Conservation (phyloP, 2,888 invertebrate species). For the Drosophila flavopinicola region DNA sequence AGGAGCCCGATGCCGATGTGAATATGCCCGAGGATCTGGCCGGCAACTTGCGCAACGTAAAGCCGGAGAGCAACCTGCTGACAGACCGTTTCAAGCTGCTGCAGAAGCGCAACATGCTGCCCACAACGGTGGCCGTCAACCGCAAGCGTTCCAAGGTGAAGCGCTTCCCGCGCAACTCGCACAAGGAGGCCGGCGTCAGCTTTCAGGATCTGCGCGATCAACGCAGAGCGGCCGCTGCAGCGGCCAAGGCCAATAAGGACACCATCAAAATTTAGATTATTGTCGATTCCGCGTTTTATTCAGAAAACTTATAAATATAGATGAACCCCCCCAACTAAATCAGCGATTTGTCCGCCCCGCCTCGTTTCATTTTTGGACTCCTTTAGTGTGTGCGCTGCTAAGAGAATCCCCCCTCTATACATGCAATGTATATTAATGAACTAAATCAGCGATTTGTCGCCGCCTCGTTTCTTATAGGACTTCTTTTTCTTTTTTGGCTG, state of each 20-base stretch:
- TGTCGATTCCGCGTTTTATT: slow-evolving; percentile 20
- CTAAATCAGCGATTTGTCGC: slow-evolving; percentile 44
- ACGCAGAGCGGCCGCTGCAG: slow-evolving; percentile 50
- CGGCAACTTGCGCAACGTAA: slow-evolving; percentile 90
- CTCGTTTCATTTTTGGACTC: no score
- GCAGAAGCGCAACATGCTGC: slow-evolving; percentile 95
- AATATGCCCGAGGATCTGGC: slow-evolving; percentile 87
- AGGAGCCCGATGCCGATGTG: slow-evolving; percentile 89
- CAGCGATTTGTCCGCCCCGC: no score
- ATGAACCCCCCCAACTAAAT: neutral
- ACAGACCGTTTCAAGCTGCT: slow-evolving; percentile 93
- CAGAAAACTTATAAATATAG: slow-evolving; percentile 36
- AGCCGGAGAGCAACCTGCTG: slow-evolving; percentile 90
- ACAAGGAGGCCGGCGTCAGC: slow-evolving; percentile 82
- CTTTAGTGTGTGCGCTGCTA: neutral
- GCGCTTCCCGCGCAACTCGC: slow-evolving; percentile 87
- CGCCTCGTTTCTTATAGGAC: slow-evolving; percentile 66
- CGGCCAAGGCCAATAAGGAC: slow-evolving; percentile 45
- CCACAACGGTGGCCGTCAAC: slow-evolving; percentile 88
- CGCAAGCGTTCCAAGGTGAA: slow-evolving; percentile 90
- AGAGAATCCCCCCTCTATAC: neutral
- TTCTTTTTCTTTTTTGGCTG: slow-evolving; percentile 76
- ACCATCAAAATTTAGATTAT: slow-evolving; percentile 55
- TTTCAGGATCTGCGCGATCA: slow-evolving; percentile 76
- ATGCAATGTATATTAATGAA: neutral